Conservation (phyloP, 2,797 vertebrate genomes). For the Pseudochirops corinnae region DNA sequence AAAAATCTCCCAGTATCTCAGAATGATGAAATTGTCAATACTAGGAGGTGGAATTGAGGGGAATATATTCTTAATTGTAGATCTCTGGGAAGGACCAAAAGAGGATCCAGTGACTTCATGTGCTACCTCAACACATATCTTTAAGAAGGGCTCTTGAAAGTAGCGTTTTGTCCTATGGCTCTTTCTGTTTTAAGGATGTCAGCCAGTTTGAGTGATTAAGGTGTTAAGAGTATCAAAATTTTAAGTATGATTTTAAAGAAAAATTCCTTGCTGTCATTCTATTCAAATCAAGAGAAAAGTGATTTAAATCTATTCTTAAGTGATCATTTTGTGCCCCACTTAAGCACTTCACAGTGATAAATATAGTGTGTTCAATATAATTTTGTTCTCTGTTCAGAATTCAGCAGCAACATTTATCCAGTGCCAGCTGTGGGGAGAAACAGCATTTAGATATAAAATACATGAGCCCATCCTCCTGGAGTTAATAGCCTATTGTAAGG, state of each 20-base stretch:
- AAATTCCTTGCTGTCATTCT: not conserved
- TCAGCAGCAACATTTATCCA: not conserved
- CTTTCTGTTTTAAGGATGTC: not conserved
- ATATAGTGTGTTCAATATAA: not conserved
- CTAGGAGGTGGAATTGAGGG: slow-evolving; percentile 29
- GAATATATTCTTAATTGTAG: not conserved
- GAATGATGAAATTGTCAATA: slow-evolving; percentile 41
- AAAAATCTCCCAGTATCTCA: not conserved
- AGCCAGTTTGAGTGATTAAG: not conserved
- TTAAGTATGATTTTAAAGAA: not conserved
- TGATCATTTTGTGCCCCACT: not conserved
- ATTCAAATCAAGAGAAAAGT: not conserved
- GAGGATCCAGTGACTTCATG: not conserved
- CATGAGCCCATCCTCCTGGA: not conserved
- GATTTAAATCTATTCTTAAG: not conserved
- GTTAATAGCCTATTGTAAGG: not conserved
- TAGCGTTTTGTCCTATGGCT: not conserved
- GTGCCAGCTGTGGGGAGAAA: not conserved
- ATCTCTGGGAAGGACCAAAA: not conserved
- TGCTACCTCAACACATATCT: not conserved
- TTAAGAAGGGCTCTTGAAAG: not conserved
- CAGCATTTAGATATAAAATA: not conserved
- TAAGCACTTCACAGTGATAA: not conserved
- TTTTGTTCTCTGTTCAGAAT: not conserved
- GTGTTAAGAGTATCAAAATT: not conserved